Conservation (phyloP, 2,888 invertebrate species). For the Zhengitettix transpicula region DNA sequence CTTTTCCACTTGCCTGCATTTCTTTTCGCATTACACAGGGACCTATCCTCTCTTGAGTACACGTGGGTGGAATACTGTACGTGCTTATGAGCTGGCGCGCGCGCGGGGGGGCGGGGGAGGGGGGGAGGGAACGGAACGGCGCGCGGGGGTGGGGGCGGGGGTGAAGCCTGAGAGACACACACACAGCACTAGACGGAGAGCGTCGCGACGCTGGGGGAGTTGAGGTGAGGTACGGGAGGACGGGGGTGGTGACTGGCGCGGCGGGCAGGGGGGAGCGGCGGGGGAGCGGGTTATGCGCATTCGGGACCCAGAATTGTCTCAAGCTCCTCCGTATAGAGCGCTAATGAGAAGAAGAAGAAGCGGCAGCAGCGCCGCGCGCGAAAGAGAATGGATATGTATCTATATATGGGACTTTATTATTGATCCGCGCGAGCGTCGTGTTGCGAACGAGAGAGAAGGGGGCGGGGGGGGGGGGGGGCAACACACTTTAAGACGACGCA, state of each 20-base stretch:
- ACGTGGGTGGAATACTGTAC: background rate
- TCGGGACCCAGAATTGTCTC: background rate
- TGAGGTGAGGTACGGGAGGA: background rate
- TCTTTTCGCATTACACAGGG: background rate
- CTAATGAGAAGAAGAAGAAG: background rate
- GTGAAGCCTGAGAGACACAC: background rate
- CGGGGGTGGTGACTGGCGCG: background rate
- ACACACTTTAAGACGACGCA: background rate
- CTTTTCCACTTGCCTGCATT: constrained; percentile 5
- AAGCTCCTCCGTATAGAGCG: background rate
- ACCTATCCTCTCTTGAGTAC: background rate
- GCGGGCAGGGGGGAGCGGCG: background rate
- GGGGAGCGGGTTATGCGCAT: background rate
- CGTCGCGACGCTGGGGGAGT: too few species aligned
- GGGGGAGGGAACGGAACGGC: background rate
- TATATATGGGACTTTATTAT: background rate
- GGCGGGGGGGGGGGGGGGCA: background rate
- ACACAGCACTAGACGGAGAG: too few species aligned
- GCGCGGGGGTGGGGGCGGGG: background rate
- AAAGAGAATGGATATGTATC: background rate
- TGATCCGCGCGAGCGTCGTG: background rate
- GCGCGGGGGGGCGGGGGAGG: background rate
- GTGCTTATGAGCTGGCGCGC: background rate
- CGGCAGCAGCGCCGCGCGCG: background rate
- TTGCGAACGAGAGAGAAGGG: background rate